Conservation (phyloP, 2,888 invertebrate genomes). For the Dendrolimus pini region DNA sequence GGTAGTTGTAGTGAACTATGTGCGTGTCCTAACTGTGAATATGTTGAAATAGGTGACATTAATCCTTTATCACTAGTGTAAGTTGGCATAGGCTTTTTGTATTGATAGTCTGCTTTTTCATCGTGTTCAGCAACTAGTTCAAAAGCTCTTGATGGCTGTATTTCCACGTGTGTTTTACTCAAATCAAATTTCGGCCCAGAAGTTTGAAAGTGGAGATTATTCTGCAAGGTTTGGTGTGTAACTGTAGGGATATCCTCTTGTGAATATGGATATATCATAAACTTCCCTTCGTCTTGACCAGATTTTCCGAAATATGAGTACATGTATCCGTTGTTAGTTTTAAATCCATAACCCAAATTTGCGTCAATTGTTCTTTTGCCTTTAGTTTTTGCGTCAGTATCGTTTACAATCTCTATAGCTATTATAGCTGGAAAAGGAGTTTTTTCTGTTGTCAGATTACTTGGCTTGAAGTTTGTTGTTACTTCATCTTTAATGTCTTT, state of each 20-base stretch:
- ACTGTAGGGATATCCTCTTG: conserved; percentile 78
- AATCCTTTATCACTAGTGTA: conserved; percentile 36
- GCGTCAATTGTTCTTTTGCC: conserved; percentile 84
- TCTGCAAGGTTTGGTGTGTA: conserved; percentile 13
- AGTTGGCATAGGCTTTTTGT: conserved; percentile 16
- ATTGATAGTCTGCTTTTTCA: conserved; percentile 45
- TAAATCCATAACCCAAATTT: conserved; percentile 82
- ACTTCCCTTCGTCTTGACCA: conserved; percentile 68
- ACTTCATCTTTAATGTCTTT: conserved; percentile 28
- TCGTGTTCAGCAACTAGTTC: conserved; percentile 58
- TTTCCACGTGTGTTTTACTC: conserved; percentile 61
- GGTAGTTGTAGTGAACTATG: conserved; percentile 9
- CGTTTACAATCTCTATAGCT: conserved; percentile 79
- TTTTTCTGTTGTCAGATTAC: conserved; percentile 18
- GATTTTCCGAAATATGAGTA: conserved; percentile 69
- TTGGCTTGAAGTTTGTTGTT: conserved; percentile 15
- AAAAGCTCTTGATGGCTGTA: conserved; percentile 76
- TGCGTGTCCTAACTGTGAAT: conserved; percentile 12
- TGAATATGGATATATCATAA: conserved; percentile 82
- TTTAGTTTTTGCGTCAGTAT: conserved; percentile 67
- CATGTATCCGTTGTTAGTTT: conserved; percentile 69
- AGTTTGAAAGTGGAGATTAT: conserved; percentile 3
- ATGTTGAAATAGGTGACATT: conserved; percentile 32
- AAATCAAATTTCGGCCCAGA: conserved; percentile 26
- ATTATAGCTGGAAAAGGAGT: conserved; percentile 71